phyloP scores from a whole-genome alignment of 2,888 invertebrate genomes.

The Erebia ligea region DNA sequence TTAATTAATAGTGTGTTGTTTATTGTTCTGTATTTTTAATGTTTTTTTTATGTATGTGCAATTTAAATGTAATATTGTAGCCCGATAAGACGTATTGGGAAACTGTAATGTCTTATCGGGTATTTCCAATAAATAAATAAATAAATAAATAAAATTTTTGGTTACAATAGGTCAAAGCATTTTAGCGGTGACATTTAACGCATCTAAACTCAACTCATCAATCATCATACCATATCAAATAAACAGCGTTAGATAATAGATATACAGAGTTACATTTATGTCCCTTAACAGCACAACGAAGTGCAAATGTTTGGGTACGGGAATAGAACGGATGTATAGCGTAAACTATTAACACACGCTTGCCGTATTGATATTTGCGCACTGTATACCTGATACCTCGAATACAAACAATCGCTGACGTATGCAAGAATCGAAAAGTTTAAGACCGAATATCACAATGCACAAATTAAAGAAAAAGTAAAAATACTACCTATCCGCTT shows the following conservation, averaged over 20 bases:
- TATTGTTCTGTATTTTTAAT: no score
- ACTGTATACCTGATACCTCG: slow-evolving; percentile 22
- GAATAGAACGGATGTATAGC: slow-evolving; percentile 57
- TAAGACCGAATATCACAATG: not conserved
- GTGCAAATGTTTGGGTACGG: slow-evolving; percentile 58
- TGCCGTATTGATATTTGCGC: slow-evolving; percentile 52
- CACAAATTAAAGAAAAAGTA: not conserved
- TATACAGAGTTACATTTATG: slow-evolving; percentile 30
- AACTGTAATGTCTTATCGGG: no score
- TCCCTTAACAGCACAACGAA: slow-evolving; percentile 38
- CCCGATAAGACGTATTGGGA: no score
- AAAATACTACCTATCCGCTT: not conserved
- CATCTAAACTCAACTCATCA: not conserved
- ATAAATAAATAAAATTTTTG: no score
- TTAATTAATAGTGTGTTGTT: no score
- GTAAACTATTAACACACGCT: slow-evolving; percentile 40
- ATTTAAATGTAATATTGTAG: no score
- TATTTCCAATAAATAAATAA: no score
- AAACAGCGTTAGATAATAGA: not conserved
- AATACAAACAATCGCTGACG: slow-evolving; percentile 35
- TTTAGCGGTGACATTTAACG: not conserved
- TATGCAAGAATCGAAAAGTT: not conserved
- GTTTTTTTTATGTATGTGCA: no score
- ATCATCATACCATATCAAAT: not conserved
- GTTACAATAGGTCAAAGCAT: no score